These are phyloP conservation scores for Enteromius unitaeniatus DNA, from an alignment of 2,797 vertebrate species.

Conservation along the genomic window DNA sequence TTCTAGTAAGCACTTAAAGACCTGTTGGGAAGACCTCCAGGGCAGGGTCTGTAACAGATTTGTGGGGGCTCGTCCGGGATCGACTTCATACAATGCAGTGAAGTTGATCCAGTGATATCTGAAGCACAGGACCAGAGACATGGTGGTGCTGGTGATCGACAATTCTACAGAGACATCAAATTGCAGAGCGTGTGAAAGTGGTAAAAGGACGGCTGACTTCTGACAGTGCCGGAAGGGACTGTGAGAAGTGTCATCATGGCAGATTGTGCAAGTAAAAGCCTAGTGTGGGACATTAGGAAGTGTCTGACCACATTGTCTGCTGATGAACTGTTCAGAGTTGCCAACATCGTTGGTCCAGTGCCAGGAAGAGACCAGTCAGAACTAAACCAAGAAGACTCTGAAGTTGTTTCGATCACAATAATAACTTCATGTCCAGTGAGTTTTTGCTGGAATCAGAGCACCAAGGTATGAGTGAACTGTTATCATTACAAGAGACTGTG, in stretches of 20 bases:
- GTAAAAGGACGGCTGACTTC: not conserved
- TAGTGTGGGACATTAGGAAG: not conserved
- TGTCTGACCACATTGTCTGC: not conserved
- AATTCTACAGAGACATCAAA: not conserved
- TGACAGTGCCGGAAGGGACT: not conserved
- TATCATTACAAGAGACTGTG: not conserved
- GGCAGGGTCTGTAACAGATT: conserved; percentile 4
- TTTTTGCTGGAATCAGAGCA: not conserved
- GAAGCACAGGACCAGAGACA: not conserved
- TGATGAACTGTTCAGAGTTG: not conserved
- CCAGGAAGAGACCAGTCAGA: not conserved
- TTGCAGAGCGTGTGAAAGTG: not conserved
- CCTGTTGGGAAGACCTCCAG: not conserved
- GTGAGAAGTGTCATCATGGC: not conserved
- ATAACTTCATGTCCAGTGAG: not conserved
- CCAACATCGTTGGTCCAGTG: not conserved
- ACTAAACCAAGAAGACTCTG: not conserved
- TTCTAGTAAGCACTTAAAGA: not conserved
- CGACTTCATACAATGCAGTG: not conserved
- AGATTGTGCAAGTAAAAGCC: not conserved
- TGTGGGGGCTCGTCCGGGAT: conserved; percentile 16
- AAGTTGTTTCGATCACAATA: not conserved
- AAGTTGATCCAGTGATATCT: not conserved
- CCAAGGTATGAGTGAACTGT: not conserved
- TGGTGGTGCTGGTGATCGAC: not conserved